Evolutionary conservation across 2,797 vertebrate genomes (phyloP).

Genomic region (Vultur gryphus): DNA sequence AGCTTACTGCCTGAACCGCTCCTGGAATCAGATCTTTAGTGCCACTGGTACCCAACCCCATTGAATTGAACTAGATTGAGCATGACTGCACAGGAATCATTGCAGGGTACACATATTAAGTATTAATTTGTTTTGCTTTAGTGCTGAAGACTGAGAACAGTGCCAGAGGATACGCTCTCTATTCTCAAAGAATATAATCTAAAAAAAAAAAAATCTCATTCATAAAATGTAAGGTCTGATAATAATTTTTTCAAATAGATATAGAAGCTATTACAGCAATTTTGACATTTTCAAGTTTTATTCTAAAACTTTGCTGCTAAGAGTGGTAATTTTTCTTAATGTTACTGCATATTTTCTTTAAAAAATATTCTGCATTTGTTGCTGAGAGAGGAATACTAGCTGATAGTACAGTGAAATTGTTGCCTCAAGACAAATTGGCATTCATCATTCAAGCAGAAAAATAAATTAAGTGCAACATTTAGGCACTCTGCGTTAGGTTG

Average conservation of each 20-base stretch:
- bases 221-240: not conserved
- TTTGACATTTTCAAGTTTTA: conserved; percentile 7
- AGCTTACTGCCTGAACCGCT: not conserved
- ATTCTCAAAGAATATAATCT: not conserved
- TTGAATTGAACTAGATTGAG: too few relatives aligned
- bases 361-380: conserved; percentile 18
- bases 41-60: too few relatives aligned
- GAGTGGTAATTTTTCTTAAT: not conserved
- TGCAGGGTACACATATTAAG: not conserved
- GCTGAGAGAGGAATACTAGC: not conserved
- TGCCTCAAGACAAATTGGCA: conserved; percentile 55
- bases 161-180: not conserved
- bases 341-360: not conserved
- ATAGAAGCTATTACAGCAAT: not conserved
- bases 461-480: conserved; percentile 72
- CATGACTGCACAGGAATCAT: not conserved
- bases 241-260: not conserved
- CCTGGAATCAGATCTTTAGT: not conserved
- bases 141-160: not conserved
- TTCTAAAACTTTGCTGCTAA: not conserved
- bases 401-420: conserved; percentile 28
- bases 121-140: not conserved
- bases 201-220: not conserved
- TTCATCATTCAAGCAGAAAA: conserved; percentile 63
- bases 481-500: conserved; percentile 25